Evolutionary conservation across 2,113 vertebrate species (phyloP), one percentile per base, ranked within the genome.

Genomic region (Alligator sinensis): DNA sequence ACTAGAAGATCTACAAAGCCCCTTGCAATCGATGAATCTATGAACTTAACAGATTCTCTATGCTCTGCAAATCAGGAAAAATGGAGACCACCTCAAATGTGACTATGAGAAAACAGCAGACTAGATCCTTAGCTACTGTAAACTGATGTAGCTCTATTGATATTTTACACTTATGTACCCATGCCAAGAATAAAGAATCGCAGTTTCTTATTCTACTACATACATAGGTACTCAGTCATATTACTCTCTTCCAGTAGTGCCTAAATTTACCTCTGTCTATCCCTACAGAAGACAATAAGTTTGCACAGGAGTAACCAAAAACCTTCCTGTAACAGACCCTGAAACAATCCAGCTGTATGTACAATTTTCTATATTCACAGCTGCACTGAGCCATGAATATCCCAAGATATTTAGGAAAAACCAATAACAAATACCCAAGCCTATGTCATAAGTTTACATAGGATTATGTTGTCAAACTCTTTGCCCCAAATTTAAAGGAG

Each of bases 241-340:
- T 61, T 84, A 60, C 75, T 70, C 55, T 80, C 58, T 95, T 77
- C 76, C 76, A 92, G 72, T 2, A 68, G 79, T 16, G 62, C 47
- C 81, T 91, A 34, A 47, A 80, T 15, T 90, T 91, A 47, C 38
- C 84, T 82, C 86, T 88, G 61, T 77, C 72, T 80, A 68, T 3
- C 22, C 3, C 21, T 82, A 86, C 94, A 75, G 81, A 92, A 91
- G 47, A 81, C 19, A 90, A 66, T 1, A 79, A 28, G 86, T 34
- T 54, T 91, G 27, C 18, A 57, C 11, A 84, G 72, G 80, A 64
- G 34, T 86, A 96, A 94, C 77, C 55, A 84, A 93, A 91, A 89
- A 63, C 11, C 63, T 82, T 62, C 92, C 2, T 12, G 30, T 83
- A 90, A 93, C 15, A 81, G 2, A 82, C 19, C 27, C 75, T 1